A percentile compares a stretch with the other conserved stretches of the same genome.
Evolutionary conservation across 2,888 invertebrate species (phyloP).

Genomic region (Leptinotarsa tumamoca): DNA sequence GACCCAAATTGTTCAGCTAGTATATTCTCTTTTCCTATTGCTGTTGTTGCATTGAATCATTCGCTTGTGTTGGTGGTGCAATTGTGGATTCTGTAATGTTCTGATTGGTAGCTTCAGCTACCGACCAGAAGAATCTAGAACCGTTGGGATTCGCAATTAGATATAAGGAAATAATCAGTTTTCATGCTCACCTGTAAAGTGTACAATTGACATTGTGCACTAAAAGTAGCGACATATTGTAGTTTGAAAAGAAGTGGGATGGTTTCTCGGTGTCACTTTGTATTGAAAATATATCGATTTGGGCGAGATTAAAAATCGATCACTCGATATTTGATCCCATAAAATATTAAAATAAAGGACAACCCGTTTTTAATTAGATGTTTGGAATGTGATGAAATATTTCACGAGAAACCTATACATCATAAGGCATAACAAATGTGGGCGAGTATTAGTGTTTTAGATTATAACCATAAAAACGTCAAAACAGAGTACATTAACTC

Average conservation of each 20-base stretch:
- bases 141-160: no score
- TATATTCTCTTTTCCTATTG: no score
- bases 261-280: neutral
- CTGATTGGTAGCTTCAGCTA: no score
- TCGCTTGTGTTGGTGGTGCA: no score
- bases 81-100: no score
- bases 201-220: neutral
- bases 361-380: constrained; percentile 7
- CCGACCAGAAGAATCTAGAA: no score
- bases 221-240: neutral
- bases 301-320: neutral
- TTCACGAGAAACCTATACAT: constrained; percentile 12
- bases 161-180: no score
- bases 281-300: neutral
- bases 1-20: no score
- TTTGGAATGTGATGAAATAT: constrained; percentile 18
- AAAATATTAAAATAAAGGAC: constrained; percentile 6
- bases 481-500: constrained; percentile 20
- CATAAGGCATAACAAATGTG: constrained; percentile 19
- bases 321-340: neutral
- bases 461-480: constrained; percentile 26
- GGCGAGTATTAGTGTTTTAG: constrained; percentile 22
- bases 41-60: no score
- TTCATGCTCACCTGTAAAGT: no score
- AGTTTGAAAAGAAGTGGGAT: neutral